phyloP scores from a whole-genome alignment of 2,113 vertebrate genomes.

The Lycaon pictus region DNA sequence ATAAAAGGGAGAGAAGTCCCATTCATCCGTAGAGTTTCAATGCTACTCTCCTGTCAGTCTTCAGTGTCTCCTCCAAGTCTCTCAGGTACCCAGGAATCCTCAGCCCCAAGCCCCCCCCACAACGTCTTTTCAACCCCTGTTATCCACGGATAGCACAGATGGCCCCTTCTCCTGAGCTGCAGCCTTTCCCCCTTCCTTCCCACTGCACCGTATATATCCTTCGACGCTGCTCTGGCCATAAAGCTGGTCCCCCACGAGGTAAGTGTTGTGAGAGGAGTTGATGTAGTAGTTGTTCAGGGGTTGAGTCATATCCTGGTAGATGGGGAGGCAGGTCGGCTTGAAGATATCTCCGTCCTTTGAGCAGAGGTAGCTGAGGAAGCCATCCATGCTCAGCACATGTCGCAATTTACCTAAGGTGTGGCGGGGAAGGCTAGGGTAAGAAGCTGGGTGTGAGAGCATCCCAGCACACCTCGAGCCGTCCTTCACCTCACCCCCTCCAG shows the following conservation, averaged over 20 bases:
- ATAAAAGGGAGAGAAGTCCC: neutral
- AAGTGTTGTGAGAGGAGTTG: constrained; percentile 98
- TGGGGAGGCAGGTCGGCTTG: constrained; percentile 83
- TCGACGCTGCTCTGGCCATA: constrained; percentile 96
- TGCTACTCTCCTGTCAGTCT: neutral
- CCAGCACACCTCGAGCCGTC: neutral
- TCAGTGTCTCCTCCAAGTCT: neutral
- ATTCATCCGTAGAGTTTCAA: neutral
- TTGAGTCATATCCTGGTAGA: constrained; percentile 95
- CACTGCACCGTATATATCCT: constrained; percentile 94
- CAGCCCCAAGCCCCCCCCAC: neutral
- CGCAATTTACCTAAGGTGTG: constrained; percentile 90
- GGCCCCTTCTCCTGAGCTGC: neutral
- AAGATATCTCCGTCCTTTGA: constrained; percentile 95
- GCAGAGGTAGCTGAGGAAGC: constrained; percentile 95
- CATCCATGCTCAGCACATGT: constrained; percentile 93
- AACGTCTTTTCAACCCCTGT: neutral
- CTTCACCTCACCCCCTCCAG: neutral
- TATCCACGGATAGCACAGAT: neutral
- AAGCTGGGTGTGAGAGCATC: neutral
- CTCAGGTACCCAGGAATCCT: neutral
- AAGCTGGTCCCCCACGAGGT: constrained; percentile 96
- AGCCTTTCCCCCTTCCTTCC: neutral
- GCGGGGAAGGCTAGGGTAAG: neutral
- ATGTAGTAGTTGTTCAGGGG: constrained; percentile 96